Conservation (phyloP, 2,113 vertebrate genomes). For the Equus przewalskii region DNA sequence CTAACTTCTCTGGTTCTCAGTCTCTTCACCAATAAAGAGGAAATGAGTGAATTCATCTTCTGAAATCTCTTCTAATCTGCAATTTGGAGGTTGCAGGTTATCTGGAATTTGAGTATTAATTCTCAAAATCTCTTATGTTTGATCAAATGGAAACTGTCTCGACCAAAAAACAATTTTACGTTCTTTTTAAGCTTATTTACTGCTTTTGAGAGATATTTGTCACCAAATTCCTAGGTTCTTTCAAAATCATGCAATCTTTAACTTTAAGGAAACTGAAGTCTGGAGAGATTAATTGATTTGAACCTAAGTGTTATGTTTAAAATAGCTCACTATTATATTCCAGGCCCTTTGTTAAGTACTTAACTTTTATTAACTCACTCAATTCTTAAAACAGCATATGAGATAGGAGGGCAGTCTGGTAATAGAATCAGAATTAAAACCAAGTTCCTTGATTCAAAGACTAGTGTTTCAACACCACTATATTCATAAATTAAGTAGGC, state of each 20-base stretch:
- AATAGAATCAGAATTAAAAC: slow-evolving; percentile 14
- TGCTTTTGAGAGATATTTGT: background rate
- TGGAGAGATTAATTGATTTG: background rate
- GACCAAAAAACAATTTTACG: background rate
- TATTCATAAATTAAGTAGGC: background rate
- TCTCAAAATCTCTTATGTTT: background rate
- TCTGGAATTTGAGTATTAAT: background rate
- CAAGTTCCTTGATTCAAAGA: background rate
- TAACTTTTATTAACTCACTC: background rate
- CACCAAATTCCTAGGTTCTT: background rate
- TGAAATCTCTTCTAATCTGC: background rate
- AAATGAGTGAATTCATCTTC: background rate
- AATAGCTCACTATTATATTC: background rate
- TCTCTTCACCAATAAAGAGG: background rate
- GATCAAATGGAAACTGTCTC: background rate
- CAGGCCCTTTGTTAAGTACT: background rate
- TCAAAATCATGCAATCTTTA: background rate
- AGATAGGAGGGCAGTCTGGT: background rate
- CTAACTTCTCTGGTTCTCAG: background rate
- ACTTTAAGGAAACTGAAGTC: background rate
- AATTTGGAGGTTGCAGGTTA: background rate
- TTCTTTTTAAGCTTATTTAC: background rate
- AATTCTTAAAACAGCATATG: background rate
- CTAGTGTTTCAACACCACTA: background rate
- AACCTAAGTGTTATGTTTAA: background rate